Conservation (phyloP, 2,888 invertebrate genomes). For the Vandiemenella viatica region DNA sequence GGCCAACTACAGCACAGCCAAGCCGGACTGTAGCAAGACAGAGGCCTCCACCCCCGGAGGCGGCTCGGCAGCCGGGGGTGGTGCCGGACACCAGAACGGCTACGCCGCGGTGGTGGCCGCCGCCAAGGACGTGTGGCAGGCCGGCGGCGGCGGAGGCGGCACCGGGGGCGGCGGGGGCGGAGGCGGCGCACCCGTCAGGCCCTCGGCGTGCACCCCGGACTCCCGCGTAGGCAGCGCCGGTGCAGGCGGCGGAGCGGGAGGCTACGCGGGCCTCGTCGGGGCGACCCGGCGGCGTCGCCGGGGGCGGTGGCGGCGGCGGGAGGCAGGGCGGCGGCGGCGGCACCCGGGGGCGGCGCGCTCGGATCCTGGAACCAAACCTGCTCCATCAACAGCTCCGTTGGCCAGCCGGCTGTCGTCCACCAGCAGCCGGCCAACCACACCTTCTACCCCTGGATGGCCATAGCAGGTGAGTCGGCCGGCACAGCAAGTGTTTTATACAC, state of each 20-base stretch:
- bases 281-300: constrained; percentile 40
- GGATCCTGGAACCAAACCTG: constrained; percentile 77
- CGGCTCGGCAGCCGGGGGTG: too few relatives aligned
- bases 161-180: constrained; percentile 36
- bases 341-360: constrained; percentile 37
- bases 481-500: too few relatives aligned
- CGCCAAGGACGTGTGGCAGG: constrained; percentile 49
- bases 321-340: too few relatives aligned
- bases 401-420: constrained; percentile 55
- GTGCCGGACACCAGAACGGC: constrained; percentile 41
- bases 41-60: too few relatives aligned
- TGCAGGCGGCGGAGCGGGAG: constrained; percentile 53
- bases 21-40: constrained; percentile 22
- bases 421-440: constrained; percentile 79
- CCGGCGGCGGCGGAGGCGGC: constrained; percentile 38
- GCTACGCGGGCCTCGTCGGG: constrained; percentile 57
- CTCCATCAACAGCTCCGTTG: constrained; percentile 65
- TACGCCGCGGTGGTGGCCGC: constrained; percentile 53
- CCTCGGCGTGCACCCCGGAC: constrained; percentile 81
- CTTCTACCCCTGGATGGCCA: constrained; percentile 97
- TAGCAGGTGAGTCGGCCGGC: constrained; percentile 71
- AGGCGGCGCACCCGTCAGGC: constrained; percentile 51
- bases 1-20: constrained; percentile 10
- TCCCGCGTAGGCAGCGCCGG: constrained; percentile 62
- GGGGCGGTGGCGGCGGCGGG: constrained; percentile 51